Evolutionary conservation across 2,113 vertebrate species (phyloP), one percentile per base, ranked within the genome.

Genomic region (Pholis gunnellus): DNA sequence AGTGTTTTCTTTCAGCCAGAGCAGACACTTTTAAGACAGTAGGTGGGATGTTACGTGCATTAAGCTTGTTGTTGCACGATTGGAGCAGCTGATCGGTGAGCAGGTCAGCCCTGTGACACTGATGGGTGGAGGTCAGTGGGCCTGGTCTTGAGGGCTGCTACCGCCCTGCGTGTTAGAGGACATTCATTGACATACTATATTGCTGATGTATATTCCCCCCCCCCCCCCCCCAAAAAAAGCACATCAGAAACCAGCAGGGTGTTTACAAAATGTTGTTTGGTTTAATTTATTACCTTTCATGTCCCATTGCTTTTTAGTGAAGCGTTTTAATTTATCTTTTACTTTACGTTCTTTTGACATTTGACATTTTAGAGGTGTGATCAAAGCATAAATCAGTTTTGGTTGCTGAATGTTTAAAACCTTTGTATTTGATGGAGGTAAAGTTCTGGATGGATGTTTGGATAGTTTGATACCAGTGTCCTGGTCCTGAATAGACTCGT

Each of bases 101-200:
- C 46, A 78, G 52, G 69, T 78, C 57, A 64, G 9, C 36, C 11
- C 9, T 65, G 61, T n/a, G 0, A 13, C n/a, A 52, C 34, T 64
- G 27, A 66, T 50, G 18, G 27, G 48, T 66, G 40, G 81, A 87
- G 57, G 84, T 85, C 83, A 85, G 63, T 71, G 74, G 68, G 74
- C 31, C 63, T 85, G 74, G 57, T 72, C 50, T 38, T 79, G 13
- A 1, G 70, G 57, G 40, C 46, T 48, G 18, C 64, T 46, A 50
- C 42, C 9, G 17, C 48, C 44, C 65, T 48, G 36, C 4, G 0
- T 73, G 79, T 10, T 71, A 18, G 46, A 69, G 2, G 46, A 50
- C 25, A 68, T 63, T 63, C 25, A 22, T 44, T 20, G 11, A 18
- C 48, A 76, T 54, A 17, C 10, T 66, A 11, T 46, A 79, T 6